Evolutionary conservation across 2,113 vertebrate genomes (phyloP).

Genomic region (Burhinus bistriatus): DNA sequence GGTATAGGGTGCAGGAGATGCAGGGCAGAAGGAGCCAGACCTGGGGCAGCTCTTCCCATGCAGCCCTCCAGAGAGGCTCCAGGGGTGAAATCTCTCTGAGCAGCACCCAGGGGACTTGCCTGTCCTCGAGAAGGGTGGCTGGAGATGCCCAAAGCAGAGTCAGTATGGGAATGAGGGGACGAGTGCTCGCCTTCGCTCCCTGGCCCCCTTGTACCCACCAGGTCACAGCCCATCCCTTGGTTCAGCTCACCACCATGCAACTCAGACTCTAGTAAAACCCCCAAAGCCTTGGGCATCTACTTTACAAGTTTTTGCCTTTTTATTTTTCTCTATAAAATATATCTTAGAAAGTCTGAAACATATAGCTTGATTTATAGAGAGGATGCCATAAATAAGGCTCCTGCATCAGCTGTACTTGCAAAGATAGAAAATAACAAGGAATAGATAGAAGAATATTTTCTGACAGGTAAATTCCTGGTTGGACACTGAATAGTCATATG

Average conservation of each 20-base stretch:
- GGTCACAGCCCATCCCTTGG: neutral
- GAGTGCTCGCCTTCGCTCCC: neutral
- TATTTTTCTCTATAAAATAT: neutral
- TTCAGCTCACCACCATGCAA: neutral
- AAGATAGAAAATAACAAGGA: neutral
- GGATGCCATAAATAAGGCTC: neutral
- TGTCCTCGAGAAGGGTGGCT: neutral
- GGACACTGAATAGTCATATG: neutral
- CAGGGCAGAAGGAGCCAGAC: neutral
- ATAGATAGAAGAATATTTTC: neutral
- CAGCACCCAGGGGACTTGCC: neutral
- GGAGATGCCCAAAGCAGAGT: neutral
- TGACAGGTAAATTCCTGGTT: neutral
- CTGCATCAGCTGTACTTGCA: neutral
- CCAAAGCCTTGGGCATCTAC: neutral
- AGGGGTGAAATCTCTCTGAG: neutral
- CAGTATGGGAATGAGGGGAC: accelerated
- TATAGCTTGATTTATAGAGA: neutral
- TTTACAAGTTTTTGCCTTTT: neutral
- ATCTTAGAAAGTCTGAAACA: neutral
- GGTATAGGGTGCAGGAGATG: neutral
- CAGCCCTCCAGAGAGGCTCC: neutral
- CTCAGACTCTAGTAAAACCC: neutral
- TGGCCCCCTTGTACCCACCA: accelerated
- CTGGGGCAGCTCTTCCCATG: neutral